phyloP scores from a whole-genome alignment of 2,113 vertebrate genomes.

The Anolis carolinensis region DNA sequence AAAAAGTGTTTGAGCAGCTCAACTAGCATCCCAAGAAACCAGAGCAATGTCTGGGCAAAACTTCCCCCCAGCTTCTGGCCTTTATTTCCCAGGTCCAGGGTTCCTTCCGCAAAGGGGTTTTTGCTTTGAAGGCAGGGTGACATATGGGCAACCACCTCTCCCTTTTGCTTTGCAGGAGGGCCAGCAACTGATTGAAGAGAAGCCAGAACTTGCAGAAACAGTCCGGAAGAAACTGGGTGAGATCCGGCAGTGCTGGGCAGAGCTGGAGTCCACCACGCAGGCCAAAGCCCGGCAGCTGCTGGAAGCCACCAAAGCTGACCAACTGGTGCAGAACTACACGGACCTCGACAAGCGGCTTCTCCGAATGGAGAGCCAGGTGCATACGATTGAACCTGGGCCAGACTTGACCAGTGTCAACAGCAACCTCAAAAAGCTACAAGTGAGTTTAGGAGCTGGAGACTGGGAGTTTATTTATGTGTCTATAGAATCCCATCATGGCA shows the following conservation, averaged over 20 bases:
- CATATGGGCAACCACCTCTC: not conserved
- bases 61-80: not conserved
- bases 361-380: conserved; percentile 86
- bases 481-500: no score
- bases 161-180: conserved; percentile 79
- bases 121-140: no score
- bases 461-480: not conserved
- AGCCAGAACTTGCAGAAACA: conserved; percentile 84
- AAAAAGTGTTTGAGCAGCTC: no score
- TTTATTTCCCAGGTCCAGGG: no score
- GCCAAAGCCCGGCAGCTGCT: conserved; percentile 89
- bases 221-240: conserved; percentile 86
- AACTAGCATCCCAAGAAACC: not conserved
- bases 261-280: conserved; percentile 89
- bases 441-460: conserved; percentile 43
- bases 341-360: conserved; percentile 85
- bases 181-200: conserved; percentile 89
- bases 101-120: not conserved
- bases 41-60: not conserved
- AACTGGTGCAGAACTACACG: conserved; percentile 86
- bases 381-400: conserved; percentile 79
- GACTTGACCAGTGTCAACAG: conserved; percentile 88
- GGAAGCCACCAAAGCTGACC: conserved; percentile 86
- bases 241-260: conserved; percentile 89
- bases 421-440: conserved; percentile 90